Conservation (phyloP, 2,888 invertebrate species). For the Crossocerus cetratus region DNA sequence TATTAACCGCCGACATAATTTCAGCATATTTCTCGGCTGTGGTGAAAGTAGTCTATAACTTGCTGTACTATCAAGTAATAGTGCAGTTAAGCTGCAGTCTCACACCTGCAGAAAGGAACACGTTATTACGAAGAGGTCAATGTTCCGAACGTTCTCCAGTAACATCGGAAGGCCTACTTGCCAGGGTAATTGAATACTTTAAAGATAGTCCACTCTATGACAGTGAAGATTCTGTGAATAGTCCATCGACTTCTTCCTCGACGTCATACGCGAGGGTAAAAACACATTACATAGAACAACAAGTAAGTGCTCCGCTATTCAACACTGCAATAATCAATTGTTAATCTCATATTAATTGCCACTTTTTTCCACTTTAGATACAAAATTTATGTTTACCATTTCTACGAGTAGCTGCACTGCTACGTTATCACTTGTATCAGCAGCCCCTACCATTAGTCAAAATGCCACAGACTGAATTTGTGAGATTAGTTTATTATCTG, state of each 20-base stretch:
- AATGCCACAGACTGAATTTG: slow-evolving; percentile 85
- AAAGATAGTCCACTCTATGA: slow-evolving; percentile 65
- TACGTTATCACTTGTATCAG: slow-evolving; percentile 90
- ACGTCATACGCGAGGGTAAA: slow-evolving; percentile 41
- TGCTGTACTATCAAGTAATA: slow-evolving; percentile 93
- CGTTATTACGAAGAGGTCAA: slow-evolving; percentile 65
- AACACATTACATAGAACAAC: slow-evolving; percentile 53
- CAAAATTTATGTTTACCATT: slow-evolving; percentile 90
- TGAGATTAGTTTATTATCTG: slow-evolving; percentile 86
- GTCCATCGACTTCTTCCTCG: slow-evolving; percentile 55
- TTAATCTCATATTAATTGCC: too few species aligned
- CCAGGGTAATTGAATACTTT: slow-evolving; percentile 67
- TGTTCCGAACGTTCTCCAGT: slow-evolving; percentile 45
- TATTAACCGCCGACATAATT: neutral
- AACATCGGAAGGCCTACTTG: slow-evolving; percentile 65
- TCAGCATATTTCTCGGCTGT: slow-evolving; percentile 93
- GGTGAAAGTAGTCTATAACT: slow-evolving; percentile 91
- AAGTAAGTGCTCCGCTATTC: slow-evolving; percentile 32
- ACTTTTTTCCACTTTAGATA: slow-evolving; percentile 77
- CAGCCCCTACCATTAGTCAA: slow-evolving; percentile 85
- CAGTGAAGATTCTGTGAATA: slow-evolving; percentile 24
- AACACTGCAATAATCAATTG: too few species aligned
- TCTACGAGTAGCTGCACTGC: slow-evolving; percentile 88
- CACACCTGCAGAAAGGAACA: slow-evolving; percentile 81
- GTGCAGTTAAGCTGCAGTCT: slow-evolving; percentile 86